These are phyloP conservation scores for Volucella inanis DNA, from an alignment of 2,888 invertebrate species.

Conservation along the genomic window DNA sequence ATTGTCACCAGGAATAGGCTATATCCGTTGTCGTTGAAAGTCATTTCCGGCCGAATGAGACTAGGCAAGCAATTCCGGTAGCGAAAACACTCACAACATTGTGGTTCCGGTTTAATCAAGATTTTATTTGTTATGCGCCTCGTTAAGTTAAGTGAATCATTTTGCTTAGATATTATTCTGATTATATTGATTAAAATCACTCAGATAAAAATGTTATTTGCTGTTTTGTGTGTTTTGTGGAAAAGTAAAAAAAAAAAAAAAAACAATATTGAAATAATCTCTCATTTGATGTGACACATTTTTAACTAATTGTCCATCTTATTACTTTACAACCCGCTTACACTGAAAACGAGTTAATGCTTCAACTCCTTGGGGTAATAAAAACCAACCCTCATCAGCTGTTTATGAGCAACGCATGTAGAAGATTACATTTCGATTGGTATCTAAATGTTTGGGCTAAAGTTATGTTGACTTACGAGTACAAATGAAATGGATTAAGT, in stretches of 20 bases:
- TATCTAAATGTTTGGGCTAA: no score
- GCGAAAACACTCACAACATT: conserved; percentile 19
- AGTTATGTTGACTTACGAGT: no score
- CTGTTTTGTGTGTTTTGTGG: no score
- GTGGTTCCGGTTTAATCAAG: conserved; percentile 60
- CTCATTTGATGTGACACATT: conserved; percentile 24
- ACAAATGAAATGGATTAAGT: no score
- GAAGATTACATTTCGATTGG: no score
- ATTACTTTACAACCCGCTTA: conserved; percentile 45
- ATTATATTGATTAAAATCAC: conserved; percentile 60
- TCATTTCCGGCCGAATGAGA: conserved; percentile 16
- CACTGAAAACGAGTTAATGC: conserved; percentile 6
- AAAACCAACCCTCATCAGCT: background rate
- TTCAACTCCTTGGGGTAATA: background rate
- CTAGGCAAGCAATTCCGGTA: conserved; percentile 39
- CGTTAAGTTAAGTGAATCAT: conserved; percentile 48
- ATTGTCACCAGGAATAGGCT: conserved; percentile 60
- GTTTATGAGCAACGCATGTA: background rate
- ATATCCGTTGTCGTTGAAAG: conserved; percentile 21
- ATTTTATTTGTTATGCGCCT: conserved; percentile 25
- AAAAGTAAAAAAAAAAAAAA: no score
- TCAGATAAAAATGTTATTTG: conserved; percentile 36
- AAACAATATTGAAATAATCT: conserved; percentile 15
- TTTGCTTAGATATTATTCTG: conserved; percentile 47
- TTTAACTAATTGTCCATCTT: conserved; percentile 47